phyloP scores from a whole-genome alignment of 2,797 vertebrate genomes.

The Anas bahamensis region DNA sequence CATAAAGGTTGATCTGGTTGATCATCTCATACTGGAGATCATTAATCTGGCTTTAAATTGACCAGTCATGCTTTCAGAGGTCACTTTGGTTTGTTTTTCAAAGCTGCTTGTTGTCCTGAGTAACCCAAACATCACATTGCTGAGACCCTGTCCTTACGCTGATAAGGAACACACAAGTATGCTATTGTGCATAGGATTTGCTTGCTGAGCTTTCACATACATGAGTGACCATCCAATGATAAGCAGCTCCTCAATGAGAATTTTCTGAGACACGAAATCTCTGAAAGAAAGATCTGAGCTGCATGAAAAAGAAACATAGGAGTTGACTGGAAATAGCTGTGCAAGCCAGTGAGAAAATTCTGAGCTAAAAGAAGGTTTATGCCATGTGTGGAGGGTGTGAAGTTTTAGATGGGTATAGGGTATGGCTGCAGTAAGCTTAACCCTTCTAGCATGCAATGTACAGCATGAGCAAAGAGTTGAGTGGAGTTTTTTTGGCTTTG shows the following conservation, averaged over 20 bases:
- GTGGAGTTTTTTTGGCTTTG: conserved; percentile 15
- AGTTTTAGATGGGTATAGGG: neutral
- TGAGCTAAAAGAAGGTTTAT: neutral
- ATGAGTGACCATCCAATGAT: neutral
- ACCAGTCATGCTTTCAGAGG: neutral
- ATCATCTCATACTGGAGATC: neutral
- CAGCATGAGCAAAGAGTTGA: neutral
- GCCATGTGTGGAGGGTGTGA: neutral
- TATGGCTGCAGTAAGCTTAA: neutral
- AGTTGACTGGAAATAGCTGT: neutral
- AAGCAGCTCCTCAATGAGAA: neutral
- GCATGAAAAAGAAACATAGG: neutral
- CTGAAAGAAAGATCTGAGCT: neutral
- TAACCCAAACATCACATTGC: neutral
- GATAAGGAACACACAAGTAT: neutral
- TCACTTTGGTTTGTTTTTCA: neutral
- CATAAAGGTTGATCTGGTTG: neutral
- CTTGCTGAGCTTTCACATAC: neutral
- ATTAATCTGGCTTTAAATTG: conserved; percentile 32
- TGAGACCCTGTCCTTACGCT: neutral
- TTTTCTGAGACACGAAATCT: neutral
- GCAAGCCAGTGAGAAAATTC: neutral
- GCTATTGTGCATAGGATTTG: neutral
- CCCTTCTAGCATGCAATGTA: rapidly evolving
- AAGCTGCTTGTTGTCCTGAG: conserved; percentile 16